A percentile compares a stretch with the other conserved stretches of the same genome.
phyloP scores from a whole-genome alignment of 2,888 invertebrate genomes.

The Sphinx pinastri region DNA sequence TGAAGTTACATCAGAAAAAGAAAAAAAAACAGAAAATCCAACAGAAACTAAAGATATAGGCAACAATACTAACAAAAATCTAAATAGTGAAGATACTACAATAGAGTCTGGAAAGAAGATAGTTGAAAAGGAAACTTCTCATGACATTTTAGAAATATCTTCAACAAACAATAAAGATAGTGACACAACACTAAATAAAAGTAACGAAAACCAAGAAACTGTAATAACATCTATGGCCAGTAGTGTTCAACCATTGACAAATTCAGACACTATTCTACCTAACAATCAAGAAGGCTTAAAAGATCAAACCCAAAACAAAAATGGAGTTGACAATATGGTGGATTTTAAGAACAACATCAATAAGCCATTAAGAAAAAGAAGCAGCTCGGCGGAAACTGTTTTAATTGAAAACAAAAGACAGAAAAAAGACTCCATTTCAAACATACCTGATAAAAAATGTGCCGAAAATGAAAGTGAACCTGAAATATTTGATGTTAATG shows the following conservation, averaged over 20 bases:
- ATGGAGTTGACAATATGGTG: conserved; percentile 24
- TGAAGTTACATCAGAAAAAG: conserved; percentile 26
- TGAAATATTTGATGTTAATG: conserved; percentile 4
- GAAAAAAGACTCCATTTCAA: conserved; percentile 31
- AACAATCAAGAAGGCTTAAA: conserved; percentile 71
- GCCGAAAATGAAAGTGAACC: conserved; percentile 3
- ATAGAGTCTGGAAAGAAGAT: conserved; percentile 29
- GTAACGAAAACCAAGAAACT: conserved; percentile 19
- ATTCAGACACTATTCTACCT: conserved; percentile 64
- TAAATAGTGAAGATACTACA: conserved; percentile 15
- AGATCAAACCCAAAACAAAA: conserved; percentile 32
- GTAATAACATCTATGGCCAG: conserved; percentile 29
- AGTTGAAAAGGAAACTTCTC: neutral
- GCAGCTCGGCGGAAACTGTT: conserved; percentile 34
- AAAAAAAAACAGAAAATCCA: neutral
- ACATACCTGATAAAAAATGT: conserved; percentile 28
- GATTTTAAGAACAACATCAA: conserved; percentile 21
- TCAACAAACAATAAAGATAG: conserved; percentile 22
- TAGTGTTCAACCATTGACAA: conserved; percentile 45
- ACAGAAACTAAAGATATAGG: neutral
- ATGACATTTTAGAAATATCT: conserved; percentile 27
- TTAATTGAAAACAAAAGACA: conserved; percentile 37
- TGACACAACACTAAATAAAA: neutral
- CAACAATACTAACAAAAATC: conserved; percentile 8
- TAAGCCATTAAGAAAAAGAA: conserved; percentile 35